Percentiles rank a stretch among this genome's conserved stretches.
Conservation (phyloP, 2,797 vertebrate species). For the Arnoldichthys spilopterus region DNA sequence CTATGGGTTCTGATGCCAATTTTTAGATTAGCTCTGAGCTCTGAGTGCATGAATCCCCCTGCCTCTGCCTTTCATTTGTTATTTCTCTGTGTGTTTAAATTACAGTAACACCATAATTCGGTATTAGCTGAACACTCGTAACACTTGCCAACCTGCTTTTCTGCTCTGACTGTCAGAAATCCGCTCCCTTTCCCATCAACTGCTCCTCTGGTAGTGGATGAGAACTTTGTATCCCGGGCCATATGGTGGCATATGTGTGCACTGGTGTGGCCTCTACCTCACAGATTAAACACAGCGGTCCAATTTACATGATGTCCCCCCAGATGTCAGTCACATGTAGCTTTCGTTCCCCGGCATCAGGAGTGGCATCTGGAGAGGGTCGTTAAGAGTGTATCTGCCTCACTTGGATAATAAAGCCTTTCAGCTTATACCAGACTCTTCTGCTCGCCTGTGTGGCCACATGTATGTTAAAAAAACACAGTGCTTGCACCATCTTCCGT, state of each 20-base stretch:
- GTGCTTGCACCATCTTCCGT: not conserved
- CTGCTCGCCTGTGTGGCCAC: not conserved
- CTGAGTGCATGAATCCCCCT: not conserved
- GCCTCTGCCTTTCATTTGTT: not conserved
- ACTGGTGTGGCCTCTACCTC: constrained; percentile 52
- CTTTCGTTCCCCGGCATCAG: constrained; percentile 46
- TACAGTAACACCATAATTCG: not conserved
- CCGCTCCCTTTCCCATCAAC: constrained; percentile 5
- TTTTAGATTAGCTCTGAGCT: not conserved
- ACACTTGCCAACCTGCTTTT: not conserved
- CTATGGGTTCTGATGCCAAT: not conserved
- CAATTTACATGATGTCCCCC: constrained; percentile 60
- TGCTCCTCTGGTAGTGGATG: constrained; percentile 40
- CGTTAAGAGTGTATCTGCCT: constrained; percentile 45
- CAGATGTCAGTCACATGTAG: constrained; percentile 58
- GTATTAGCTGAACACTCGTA: not conserved
- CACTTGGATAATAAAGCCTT: constrained; percentile 39
- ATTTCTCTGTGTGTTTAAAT: not conserved
- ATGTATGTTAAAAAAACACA: not conserved
- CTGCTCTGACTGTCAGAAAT: not conserved
- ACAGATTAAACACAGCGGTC: constrained; percentile 60
- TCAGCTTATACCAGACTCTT: not conserved
- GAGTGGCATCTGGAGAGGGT: constrained; percentile 55
- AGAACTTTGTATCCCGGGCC: constrained; percentile 33
- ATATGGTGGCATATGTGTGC: constrained; percentile 60